Evolutionary conservation across 2,113 vertebrate genomes (phyloP), one percentile per base, ranked within the genome.

Genomic region (Phyllostomus hastatus): DNA sequence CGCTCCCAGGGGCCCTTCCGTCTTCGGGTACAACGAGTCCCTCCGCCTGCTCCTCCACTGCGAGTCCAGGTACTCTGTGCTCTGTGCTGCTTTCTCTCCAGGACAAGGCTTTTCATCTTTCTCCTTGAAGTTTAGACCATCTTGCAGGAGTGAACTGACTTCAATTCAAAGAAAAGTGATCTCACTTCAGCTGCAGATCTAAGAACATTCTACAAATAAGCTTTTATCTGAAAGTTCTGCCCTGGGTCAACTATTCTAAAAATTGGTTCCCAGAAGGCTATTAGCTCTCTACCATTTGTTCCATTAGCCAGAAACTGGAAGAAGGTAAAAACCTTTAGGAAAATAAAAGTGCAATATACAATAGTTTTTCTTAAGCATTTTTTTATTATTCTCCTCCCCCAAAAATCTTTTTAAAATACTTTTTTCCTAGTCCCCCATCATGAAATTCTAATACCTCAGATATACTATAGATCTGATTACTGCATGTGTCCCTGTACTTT

Each of bases 261-360:
- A 75, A 94, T 24, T 76, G 64, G 24, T 84, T 95, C 59, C 64
- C 91, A 28, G 46, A 43, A 26, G 33, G 67, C 78, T 89, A 26
- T 94, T 86, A 81, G 69, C 90, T 92, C 38, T 66, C 82, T 85
- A 76, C 66, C 59, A 90, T 92, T 95, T 72, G 66, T 86, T 94
- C 88, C 90, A 84, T 76, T 94, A 91, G 48, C 26, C 78, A 78
- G 80, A 64, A 78, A n/a, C 15, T 76, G 14, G 73, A 8, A 75
- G 54, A 67, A 20, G 57, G 76, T 70, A 93, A 76, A 64, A 84
- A 72, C 43, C 20, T 94, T 95, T 61, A 90, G 78, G 84, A 70
- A 94, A 92, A n/a, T 72, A 84, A 96, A 95, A 87, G 54, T 82
- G 80, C 7, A 15, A 66, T 33, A 14, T 33, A 46, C 20, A 76